Evolutionary conservation across 2,888 invertebrate genomes (phyloP).

Genomic region (Caenorhabditis wallacei): DNA sequence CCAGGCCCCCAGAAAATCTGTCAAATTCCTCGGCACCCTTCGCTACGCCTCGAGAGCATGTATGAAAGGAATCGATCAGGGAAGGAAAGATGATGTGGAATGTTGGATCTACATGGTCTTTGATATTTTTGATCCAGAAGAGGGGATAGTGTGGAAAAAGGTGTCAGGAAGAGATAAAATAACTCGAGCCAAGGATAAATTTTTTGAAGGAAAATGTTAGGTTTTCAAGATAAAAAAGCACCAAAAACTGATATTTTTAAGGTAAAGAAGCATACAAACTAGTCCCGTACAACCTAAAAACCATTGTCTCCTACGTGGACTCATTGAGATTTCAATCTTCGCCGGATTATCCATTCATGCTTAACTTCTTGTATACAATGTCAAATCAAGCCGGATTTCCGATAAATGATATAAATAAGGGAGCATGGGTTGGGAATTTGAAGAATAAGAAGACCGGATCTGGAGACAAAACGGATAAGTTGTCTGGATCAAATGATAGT

Average conservation of each 20-base stretch:
- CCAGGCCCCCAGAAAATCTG: slow-evolving; percentile 57
- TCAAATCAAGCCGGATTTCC: slow-evolving; percentile 13
- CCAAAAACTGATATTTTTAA: slow-evolving; percentile 13
- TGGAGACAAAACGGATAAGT: background rate
- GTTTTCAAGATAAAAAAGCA: background rate
- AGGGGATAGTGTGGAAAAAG: slow-evolving; percentile 66
- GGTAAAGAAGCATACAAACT: slow-evolving; percentile 30
- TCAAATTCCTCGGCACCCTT: slow-evolving; percentile 70
- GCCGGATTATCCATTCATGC: slow-evolving; percentile 53
- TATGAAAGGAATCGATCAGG: slow-evolving; percentile 50
- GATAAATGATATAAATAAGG: slow-evolving; percentile 14
- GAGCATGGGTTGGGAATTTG: slow-evolving; percentile 43
- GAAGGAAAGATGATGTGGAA: slow-evolving; percentile 62
- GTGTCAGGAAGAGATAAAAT: slow-evolving; percentile 45
- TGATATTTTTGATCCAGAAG: slow-evolving; percentile 62
- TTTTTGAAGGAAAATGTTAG: slow-evolving; percentile 47
- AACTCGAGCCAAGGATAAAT: slow-evolving; percentile 13
- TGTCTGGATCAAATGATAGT: slow-evolving; percentile 10
- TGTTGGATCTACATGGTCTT: slow-evolving; percentile 61
- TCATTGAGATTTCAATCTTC: slow-evolving; percentile 36
- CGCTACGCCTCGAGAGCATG: slow-evolving; percentile 68
- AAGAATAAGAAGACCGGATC: slow-evolving; percentile 14
- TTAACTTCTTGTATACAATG: slow-evolving; percentile 3
- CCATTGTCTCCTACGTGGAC: slow-evolving; percentile 32
- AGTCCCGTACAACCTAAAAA: slow-evolving; percentile 42